Conservation (phyloP, 2,113 vertebrate genomes). For the Aspiorhynchus laticeps region DNA sequence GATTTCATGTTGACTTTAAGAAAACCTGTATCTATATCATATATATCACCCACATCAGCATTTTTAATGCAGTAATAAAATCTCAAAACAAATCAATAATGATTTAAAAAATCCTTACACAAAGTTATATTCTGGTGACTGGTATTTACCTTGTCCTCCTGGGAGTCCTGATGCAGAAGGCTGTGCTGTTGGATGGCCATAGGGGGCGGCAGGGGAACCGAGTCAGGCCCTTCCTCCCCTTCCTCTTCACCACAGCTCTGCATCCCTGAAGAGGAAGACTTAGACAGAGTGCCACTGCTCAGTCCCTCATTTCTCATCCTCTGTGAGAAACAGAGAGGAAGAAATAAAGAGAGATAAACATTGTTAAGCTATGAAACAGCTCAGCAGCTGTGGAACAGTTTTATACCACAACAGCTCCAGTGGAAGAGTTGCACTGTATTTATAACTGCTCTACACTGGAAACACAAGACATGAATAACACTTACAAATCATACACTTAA, state of each 20-base stretch:
- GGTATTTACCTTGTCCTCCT: slow-evolving; percentile 93
- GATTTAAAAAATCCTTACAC: neutral
- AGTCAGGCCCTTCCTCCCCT: slow-evolving; percentile 92
- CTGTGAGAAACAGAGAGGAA: slow-evolving; percentile 69
- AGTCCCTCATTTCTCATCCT: slow-evolving; percentile 93
- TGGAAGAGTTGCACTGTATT: neutral
- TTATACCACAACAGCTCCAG: neutral
- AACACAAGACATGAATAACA: slow-evolving; percentile 20
- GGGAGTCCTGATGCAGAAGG: slow-evolving; percentile 93
- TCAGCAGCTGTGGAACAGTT: neutral
- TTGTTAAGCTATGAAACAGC: neutral
- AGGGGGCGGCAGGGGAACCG: slow-evolving; percentile 91
- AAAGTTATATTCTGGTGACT: neutral
- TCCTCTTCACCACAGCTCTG: slow-evolving; percentile 99
- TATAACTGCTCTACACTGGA: slow-evolving; percentile 15
- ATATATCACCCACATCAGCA: too few species aligned
- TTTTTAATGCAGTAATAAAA: neutral
- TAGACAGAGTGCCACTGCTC: slow-evolving; percentile 95
- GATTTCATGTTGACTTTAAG: neutral
- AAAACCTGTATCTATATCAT: too few species aligned
- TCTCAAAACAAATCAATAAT: neutral
- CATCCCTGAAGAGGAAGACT: slow-evolving; percentile 98
- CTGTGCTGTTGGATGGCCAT: slow-evolving; percentile 99
- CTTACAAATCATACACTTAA: slow-evolving; percentile 25
- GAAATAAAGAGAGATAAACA: neutral